Conservation (phyloP, 30 jellyfish, hydroid and myxozoan species). For the Chironex yamaguchii region DNA sequence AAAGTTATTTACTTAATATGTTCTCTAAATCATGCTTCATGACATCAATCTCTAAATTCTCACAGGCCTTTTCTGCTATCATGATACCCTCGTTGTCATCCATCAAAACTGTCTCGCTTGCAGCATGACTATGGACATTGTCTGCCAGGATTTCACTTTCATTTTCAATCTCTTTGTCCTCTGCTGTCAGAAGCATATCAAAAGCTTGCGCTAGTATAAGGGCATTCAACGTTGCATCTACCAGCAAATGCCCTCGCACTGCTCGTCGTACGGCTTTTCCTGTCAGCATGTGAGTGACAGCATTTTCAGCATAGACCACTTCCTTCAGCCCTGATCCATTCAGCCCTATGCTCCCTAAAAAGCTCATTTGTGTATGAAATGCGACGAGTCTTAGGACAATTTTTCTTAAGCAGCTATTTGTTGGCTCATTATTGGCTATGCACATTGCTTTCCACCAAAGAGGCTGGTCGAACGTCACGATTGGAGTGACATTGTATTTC, state of each 20-base stretch:
- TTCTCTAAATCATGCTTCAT: too few relatives aligned
- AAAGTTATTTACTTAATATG: too few relatives aligned
- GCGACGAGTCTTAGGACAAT: conserved; percentile 12
- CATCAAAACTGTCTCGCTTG: too few relatives aligned
- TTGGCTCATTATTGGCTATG: neutral
- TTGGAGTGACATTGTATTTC: neutral
- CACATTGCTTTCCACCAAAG: conserved; percentile 41
- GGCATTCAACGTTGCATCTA: conserved; percentile 25
- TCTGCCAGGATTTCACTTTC: too few relatives aligned
- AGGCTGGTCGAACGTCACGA: conserved; percentile 66
- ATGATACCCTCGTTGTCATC: too few relatives aligned
- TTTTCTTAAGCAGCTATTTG: neutral
- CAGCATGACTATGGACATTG: too few relatives aligned
- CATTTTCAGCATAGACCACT: conserved; percentile 27
- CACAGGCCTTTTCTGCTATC: too few relatives aligned
- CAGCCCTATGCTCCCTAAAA: conserved; percentile 58
- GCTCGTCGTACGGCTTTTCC: conserved; percentile 64
- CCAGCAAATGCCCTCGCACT: conserved; percentile 49
- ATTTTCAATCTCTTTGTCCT: conserved; percentile 18
- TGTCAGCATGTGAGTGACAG: conserved; percentile 45
- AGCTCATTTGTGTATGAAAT: conserved; percentile 46
- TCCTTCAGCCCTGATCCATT: conserved; percentile 38
- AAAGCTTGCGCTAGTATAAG: conserved; percentile 10
- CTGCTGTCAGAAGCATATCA: conserved; percentile 38
- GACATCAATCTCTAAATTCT: too few relatives aligned